Evolutionary conservation across 2,797 vertebrate species (phyloP), one percentile per base, ranked within the genome.

Genomic region (Miopithecus talapoin): DNA sequence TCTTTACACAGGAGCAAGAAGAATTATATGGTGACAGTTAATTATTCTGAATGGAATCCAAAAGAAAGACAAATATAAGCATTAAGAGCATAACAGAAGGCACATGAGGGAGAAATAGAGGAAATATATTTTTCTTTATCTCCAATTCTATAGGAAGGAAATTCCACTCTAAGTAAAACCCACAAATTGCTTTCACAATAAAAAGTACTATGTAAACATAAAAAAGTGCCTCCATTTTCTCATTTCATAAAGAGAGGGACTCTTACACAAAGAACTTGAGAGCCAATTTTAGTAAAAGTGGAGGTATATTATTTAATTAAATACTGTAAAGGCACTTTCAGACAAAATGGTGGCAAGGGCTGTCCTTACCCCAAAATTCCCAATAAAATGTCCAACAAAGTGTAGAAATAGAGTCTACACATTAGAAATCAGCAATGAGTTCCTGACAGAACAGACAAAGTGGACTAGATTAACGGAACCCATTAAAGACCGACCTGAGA

Each of bases 11-110:
- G 43, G 50, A 90, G 17, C 28, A 87, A 89, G 80, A 78, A 83
- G 81, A 95, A 96, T 36, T 92, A 13, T 89, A 53, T 43, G 89
- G 57, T 91, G 92, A 95, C 53, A 91, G 87, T 50, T 97, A 59
- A 96, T 85, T 95, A 59, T 96, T 91, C 70, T 70, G 26, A 2
- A 12, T 30, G 61, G 16, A 87, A 59, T 70, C n/a, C n/a, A 86
- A 72, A 22, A 83, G 21, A n/a, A 89, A 97, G 85, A 81, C 39
- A 95, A 97, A 95, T 81, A 80, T 57, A 85, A 94, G 28, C 43
- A 83, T 46, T 53, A 92, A 79, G 13, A 89, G 36, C 10, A 90
- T 39, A 89, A 39, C 53, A 53, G 70, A 61, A 78, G 33, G 76
- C 46, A 83, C 43, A 0, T 41, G 36, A 78, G 59, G 22, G 24